Percentiles rank a stretch among this genome's conserved stretches.
Evolutionary conservation across 2,888 invertebrate species (phyloP).

Genomic region (Eupithecia tripunctaria): DNA sequence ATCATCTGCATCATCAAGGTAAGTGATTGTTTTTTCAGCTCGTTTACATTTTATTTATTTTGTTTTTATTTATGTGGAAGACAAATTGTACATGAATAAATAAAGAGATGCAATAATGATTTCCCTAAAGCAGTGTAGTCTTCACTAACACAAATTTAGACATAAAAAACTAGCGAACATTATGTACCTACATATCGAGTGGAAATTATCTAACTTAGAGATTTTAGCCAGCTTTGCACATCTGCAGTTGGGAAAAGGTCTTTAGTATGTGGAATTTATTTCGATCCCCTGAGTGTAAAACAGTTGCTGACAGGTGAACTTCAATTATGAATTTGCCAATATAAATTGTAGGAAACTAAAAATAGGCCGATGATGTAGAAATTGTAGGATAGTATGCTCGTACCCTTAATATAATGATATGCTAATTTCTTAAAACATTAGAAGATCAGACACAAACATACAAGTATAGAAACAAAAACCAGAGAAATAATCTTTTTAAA

Average conservation of each 20-base stretch:
- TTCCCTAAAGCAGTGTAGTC: too few relatives aligned
- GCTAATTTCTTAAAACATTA: not conserved
- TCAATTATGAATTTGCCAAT: not conserved
- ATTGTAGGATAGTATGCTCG: not conserved
- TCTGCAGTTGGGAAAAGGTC: not conserved
- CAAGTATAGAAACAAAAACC: not conserved
- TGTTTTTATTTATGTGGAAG: too few relatives aligned
- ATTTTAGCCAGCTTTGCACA: too few relatives aligned
- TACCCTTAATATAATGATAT: not conserved
- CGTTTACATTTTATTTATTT: too few relatives aligned
- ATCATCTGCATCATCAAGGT: constrained; percentile 28
- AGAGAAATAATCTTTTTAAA: not conserved
- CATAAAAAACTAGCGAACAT: too few relatives aligned
- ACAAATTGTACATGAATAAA: too few relatives aligned
- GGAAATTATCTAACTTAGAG: too few relatives aligned
- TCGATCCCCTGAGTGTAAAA: not conserved
- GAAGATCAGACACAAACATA: not conserved
- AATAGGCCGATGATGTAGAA: not conserved
- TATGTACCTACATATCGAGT: too few relatives aligned
- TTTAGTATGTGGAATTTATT: not conserved
- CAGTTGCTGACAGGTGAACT: not conserved
- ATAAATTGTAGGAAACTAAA: not conserved
- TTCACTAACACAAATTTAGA: too few relatives aligned
- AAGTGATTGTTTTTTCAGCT: not conserved
- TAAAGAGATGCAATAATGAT: too few relatives aligned